A percentile compares a stretch with the other conserved stretches of the same genome.
Conservation (phyloP, 2,113 vertebrate species). For the Equus quagga region DNA sequence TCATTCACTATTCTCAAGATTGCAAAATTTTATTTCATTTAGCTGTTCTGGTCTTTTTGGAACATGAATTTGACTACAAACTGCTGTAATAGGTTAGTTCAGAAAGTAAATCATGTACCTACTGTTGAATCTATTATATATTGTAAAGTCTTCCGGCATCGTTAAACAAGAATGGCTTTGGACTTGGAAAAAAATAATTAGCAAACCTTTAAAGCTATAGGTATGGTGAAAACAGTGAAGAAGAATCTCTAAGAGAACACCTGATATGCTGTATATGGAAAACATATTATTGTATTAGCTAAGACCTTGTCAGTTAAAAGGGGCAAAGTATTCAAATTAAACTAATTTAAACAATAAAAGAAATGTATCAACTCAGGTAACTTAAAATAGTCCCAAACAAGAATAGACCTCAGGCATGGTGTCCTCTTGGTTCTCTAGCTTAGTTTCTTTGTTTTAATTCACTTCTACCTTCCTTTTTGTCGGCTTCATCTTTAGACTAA, state of each 20-base stretch:
- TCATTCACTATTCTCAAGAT: background rate
- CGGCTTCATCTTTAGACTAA: background rate
- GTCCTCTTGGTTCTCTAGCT: background rate
- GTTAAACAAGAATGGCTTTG: background rate
- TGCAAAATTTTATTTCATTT: background rate
- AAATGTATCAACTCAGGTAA: background rate
- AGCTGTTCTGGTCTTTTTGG: background rate
- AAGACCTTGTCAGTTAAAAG: conserved; percentile 4
- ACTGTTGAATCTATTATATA: background rate
- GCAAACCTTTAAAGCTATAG: background rate
- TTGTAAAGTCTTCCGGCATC: background rate
- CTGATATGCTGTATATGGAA: background rate
- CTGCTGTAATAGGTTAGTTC: background rate
- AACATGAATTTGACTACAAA: background rate
- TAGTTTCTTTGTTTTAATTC: background rate
- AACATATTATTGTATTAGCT: background rate
- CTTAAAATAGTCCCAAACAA: background rate
- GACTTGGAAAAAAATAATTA: background rate
- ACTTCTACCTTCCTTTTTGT: background rate
- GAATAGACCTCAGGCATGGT: background rate
- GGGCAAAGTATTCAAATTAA: background rate
- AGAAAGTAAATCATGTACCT: background rate
- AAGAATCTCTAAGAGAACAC: background rate
- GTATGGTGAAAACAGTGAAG: conserved; percentile 13
- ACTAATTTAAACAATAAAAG: background rate